These are phyloP conservation scores for Bufo bufo DNA, from an alignment of 2,113 vertebrate species.

Conservation along the genomic window DNA sequence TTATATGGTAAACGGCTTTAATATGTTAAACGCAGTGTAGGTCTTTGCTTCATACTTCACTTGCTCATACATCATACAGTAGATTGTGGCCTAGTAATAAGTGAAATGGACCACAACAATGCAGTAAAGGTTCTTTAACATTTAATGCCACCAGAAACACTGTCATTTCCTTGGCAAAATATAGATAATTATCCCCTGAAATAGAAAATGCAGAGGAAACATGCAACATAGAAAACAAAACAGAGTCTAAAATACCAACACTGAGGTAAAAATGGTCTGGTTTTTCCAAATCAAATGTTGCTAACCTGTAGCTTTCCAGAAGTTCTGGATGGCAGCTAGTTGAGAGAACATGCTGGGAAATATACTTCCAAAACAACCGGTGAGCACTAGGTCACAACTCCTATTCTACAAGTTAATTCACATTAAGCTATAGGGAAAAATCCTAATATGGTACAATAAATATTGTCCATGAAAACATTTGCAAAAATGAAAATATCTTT, in stretches of 20 bases:
- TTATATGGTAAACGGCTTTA: constrained; percentile 42
- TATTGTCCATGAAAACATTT: constrained; percentile 76
- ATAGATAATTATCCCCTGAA: constrained; percentile 51
- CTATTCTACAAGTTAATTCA: constrained; percentile 29
- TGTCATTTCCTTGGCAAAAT: constrained; percentile 53
- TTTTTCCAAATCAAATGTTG: constrained; percentile 14
- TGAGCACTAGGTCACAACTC: not conserved
- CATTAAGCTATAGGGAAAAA: constrained; percentile 65
- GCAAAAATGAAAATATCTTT: constrained; percentile 69
- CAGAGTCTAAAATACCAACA: constrained; percentile 60
- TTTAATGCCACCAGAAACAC: constrained; percentile 51
- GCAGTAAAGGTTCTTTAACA: constrained; percentile 42
- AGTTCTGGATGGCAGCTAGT: constrained; percentile 6
- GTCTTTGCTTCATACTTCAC: constrained; percentile 32
- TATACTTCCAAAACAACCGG: not conserved
- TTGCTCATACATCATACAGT: constrained; percentile 28
- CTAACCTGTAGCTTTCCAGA: not conserved
- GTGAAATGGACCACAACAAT: constrained; percentile 20
- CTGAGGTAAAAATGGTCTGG: constrained; percentile 52
- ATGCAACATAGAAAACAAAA: constrained; percentile 52
- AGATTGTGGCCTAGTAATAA: constrained; percentile 39
- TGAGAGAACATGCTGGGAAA: constrained; percentile 13
- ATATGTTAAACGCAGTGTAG: constrained; percentile 32
- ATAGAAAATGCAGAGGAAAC: constrained; percentile 32
- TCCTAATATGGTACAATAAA: constrained; percentile 56